Evolutionary conservation across 2,888 invertebrate genomes (phyloP).

Genomic region (Caenorhabditis wallacei): DNA sequence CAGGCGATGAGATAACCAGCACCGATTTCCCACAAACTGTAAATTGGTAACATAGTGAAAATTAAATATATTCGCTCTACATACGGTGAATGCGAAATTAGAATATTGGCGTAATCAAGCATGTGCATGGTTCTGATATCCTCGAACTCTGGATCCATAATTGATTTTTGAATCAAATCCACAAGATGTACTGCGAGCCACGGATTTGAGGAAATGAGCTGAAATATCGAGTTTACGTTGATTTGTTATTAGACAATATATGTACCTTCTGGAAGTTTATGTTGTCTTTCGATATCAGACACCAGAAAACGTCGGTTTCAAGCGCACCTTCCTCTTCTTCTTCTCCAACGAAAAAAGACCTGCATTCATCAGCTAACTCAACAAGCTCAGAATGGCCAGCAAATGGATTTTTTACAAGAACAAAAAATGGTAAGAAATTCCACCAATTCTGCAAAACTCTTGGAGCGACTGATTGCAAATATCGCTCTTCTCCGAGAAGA

Average conservation of each 20-base stretch:
- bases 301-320: slow-evolving; percentile 59
- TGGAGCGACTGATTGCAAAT: slow-evolving; percentile 48
- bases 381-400: slow-evolving; percentile 52
- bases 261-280: slow-evolving; percentile 49
- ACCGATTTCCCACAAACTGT: slow-evolving; percentile 72
- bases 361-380: slow-evolving; percentile 55
- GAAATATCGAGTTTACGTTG: too few species aligned
- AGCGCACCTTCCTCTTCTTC: slow-evolving; percentile 1
- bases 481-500: slow-evolving; percentile 64
- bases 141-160: slow-evolving; percentile 49
- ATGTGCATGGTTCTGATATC: slow-evolving; percentile 54
- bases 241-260: too few species aligned
- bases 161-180: slow-evolving; percentile 65
- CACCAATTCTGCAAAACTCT: slow-evolving; percentile 64
- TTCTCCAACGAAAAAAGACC: slow-evolving; percentile 33
- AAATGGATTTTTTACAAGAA: slow-evolving; percentile 64
- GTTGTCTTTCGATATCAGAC: slow-evolving; percentile 54
- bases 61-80: too few species aligned
- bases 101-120: slow-evolving; percentile 58
- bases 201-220: slow-evolving; percentile 66
- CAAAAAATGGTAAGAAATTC: slow-evolving; percentile 69
- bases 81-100: slow-evolving; percentile 65
- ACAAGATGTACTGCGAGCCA: slow-evolving; percentile 72
- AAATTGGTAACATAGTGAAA: neutral
- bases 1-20: slow-evolving; percentile 66